These are phyloP conservation scores for Brienomyrus longianalis DNA, from an alignment of 2,113 vertebrate genomes.

Conservation along the genomic window DNA sequence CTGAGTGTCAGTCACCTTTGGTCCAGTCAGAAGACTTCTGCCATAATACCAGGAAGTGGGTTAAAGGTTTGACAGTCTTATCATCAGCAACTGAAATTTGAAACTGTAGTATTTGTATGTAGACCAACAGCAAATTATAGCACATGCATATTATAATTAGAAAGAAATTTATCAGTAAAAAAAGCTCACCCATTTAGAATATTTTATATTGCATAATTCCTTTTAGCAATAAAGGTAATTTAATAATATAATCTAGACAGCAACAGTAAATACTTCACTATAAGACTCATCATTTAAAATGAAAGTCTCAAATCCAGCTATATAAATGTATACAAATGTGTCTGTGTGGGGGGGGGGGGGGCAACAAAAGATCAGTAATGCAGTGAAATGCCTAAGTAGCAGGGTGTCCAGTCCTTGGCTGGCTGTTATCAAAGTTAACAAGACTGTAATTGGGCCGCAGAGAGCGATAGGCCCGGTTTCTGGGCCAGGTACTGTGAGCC, in stretches of 20 bases:
- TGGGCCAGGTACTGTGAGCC: constrained; percentile 50
- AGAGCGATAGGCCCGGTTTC: constrained; percentile 48
- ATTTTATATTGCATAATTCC: neutral
- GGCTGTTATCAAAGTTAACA: constrained; percentile 61
- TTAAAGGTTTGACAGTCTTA: neutral
- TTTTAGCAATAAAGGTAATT: neutral
- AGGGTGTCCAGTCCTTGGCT: neutral
- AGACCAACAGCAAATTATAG: neutral
- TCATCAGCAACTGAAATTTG: neutral
- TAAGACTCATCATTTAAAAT: neutral
- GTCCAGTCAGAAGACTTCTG: neutral
- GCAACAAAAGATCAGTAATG: neutral
- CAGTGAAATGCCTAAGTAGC: neutral
- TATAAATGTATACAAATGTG: neutral
- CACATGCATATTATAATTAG: neutral
- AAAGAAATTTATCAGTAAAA: neutral
- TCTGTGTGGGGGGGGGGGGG: too few relatives aligned
- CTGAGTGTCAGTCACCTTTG: too few relatives aligned
- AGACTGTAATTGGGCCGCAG: constrained; percentile 57
- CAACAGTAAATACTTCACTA: neutral
- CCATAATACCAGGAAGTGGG: neutral
- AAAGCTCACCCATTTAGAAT: neutral
- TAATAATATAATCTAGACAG: neutral
- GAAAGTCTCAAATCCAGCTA: neutral
- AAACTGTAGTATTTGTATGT: neutral